Evolutionary conservation across 2,113 vertebrate genomes (phyloP).

Genomic region (Parus major): DNA sequence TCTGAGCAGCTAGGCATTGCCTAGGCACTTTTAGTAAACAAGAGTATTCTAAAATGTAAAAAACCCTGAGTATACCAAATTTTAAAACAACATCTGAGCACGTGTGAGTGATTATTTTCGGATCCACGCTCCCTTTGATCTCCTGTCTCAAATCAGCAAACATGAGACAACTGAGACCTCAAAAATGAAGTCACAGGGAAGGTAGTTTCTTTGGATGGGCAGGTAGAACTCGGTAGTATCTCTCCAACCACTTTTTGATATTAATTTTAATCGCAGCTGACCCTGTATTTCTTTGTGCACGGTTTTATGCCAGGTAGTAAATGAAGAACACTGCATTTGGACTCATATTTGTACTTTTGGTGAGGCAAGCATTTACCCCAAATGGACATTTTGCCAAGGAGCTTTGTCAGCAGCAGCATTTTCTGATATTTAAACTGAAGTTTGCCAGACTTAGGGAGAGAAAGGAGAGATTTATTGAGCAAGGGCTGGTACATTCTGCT

Average conservation of each 20-base stretch:
- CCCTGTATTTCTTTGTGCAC: not conserved
- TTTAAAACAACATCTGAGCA: not conserved
- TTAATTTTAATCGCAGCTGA: not conserved
- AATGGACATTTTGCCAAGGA: not conserved
- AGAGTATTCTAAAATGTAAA: not conserved
- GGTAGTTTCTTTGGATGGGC: not conserved
- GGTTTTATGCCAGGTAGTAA: not conserved
- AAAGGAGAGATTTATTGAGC: not conserved
- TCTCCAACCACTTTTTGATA: not conserved
- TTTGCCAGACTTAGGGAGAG: not conserved
- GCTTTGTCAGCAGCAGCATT: not conserved
- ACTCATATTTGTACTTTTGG: not conserved
- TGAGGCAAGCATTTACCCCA: not conserved
- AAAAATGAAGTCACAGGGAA: not conserved
- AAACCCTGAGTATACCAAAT: rapidly evolving
- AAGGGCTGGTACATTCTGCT: not conserved
- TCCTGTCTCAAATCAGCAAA: not conserved
- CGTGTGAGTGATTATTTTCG: not conserved
- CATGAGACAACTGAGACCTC: not conserved
- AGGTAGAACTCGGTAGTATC: not conserved
- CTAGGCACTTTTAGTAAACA: not conserved
- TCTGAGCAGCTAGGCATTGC: not conserved
- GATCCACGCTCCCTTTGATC: not conserved
- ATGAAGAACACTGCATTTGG: not conserved
- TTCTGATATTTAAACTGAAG: not conserved